phyloP scores from a whole-genome alignment of 2,797 vertebrate species.

The Peromyscus nudipes region DNA sequence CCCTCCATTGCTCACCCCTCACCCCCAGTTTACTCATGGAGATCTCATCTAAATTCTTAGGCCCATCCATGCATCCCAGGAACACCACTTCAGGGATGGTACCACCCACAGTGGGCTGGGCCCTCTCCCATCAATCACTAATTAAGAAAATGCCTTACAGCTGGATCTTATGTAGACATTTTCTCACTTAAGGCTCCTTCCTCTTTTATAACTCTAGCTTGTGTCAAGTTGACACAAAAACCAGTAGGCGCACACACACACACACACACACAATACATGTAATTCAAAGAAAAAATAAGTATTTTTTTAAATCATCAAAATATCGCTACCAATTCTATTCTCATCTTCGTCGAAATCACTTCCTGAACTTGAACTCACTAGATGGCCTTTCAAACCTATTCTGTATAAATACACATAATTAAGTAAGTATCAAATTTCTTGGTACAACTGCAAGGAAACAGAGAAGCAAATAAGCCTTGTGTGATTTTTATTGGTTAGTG shows the following conservation, averaged over 20 bases:
- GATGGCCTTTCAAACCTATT: constrained; percentile 43
- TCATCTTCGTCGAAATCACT: constrained; percentile 74
- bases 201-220: background rate
- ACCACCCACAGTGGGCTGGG: background rate
- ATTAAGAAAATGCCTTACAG: background rate
- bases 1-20: too few species aligned
- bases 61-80: background rate
- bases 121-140: background rate
- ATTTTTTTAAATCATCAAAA: constrained; percentile 63
- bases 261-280: background rate
- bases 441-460: background rate
- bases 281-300: background rate
- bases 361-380: constrained; percentile 49
- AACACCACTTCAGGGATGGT: background rate
- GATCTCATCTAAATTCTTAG: too few species aligned
- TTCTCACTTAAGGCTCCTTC: background rate
- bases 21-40: too few species aligned
- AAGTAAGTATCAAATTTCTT: constrained; percentile 71
- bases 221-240: background rate
- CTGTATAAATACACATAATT: constrained; percentile 50
- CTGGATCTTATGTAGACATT: background rate
- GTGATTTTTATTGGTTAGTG: constrained; percentile 75
- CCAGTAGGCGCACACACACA: too few species aligned
- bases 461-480: constrained; percentile 57
- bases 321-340: constrained; percentile 54